Conservation (phyloP, 2,888 invertebrate genomes). For the Catocala nupta region DNA sequence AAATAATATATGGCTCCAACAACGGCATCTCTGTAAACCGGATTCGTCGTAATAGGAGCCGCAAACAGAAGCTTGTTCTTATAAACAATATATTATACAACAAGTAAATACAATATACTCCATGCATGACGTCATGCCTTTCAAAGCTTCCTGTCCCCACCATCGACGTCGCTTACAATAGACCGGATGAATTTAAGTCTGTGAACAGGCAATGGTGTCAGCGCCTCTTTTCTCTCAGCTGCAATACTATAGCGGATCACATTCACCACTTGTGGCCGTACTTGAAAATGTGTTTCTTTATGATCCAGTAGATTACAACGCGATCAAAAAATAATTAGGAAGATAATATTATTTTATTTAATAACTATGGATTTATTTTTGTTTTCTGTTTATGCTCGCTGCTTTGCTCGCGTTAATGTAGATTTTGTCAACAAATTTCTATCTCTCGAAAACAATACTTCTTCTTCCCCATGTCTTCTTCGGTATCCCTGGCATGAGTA, state of each 20-base stretch:
- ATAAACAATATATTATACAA: not conserved
- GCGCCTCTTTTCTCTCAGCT: conserved; percentile 39
- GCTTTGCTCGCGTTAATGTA: no score
- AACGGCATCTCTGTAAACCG: no score
- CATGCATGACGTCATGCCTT: conserved; percentile 10
- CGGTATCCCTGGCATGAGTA: no score
- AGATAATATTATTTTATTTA: no score
- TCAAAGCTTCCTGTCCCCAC: conserved; percentile 34
- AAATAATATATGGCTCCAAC: no score
- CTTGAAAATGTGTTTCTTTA: conserved; percentile 32
- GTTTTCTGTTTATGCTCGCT: no score
- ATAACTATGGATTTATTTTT: no score
- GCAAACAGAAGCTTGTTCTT: not conserved
- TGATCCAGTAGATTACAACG: conserved; percentile 12
- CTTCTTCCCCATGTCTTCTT: no score
- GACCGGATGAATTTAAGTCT: conserved; percentile 50
- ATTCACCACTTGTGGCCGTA: conserved; percentile 44
- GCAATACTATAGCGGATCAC: conserved; percentile 51
- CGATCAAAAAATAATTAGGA: not conserved
- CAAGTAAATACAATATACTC: not conserved
- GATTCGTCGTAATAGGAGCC: no score
- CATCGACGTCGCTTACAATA: conserved; percentile 31
- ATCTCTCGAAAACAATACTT: no score
- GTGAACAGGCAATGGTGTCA: conserved; percentile 45
- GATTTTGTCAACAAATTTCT: no score